These are phyloP conservation scores for Tympanuchus pallidicinctus DNA, from an alignment of 2,113 vertebrate genomes.

Conservation along the genomic window DNA sequence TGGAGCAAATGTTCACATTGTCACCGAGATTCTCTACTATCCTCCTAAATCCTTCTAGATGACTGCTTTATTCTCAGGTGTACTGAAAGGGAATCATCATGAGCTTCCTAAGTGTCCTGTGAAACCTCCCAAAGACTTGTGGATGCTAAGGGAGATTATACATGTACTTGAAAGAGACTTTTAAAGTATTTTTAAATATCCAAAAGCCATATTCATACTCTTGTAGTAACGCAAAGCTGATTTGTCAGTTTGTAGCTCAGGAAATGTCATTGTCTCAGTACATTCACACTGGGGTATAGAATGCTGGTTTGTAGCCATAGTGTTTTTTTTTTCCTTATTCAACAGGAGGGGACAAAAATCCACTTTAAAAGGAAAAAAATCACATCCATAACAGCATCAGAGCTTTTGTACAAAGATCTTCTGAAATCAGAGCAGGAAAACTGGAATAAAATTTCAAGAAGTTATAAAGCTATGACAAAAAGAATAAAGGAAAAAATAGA, in stretches of 20 bases:
- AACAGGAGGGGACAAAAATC: constrained; percentile 30
- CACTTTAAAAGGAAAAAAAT: neutral
- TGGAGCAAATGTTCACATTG: neutral
- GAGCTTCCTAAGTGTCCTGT: neutral
- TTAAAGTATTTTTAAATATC: neutral
- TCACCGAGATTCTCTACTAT: neutral
- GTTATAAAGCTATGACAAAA: constrained; percentile 77
- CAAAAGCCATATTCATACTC: neutral
- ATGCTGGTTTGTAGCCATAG: neutral
- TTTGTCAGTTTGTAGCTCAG: neutral
- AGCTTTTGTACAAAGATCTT: constrained; percentile 70
- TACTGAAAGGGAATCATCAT: neutral
- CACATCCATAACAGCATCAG: neutral
- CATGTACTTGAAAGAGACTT: neutral
- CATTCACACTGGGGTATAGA: neutral
- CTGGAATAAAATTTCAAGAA: constrained; percentile 66
- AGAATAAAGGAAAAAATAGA: constrained; percentile 81
- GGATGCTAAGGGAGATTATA: neutral
- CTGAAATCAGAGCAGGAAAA: constrained; percentile 72
- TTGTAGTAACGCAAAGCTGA: neutral
- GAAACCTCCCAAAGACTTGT: neutral
- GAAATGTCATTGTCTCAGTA: neutral
- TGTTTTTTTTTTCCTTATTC: neutral
- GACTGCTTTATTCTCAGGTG: neutral
- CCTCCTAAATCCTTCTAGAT: neutral